phyloP scores from a whole-genome alignment of 2,113 vertebrate species.

The pig (Sus scrofa) region T2T-Sscrofa CM000817.6:120639001-120639500 shows the following conservation, averaged over 20 bases:
- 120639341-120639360: not conserved
- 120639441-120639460: not conserved
- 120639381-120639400: not conserved
- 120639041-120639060: not conserved
- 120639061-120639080: not conserved
- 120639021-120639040: no score
- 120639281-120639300: not conserved
- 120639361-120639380: not conserved
- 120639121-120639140: constrained; percentile 35
- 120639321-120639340: not conserved
- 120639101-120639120: constrained; percentile 1
- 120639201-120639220: not conserved
- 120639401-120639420: not conserved
- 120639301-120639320: not conserved
- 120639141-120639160: not conserved
- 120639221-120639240: not conserved
- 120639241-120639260: not conserved
- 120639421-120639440: not conserved
- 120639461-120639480: not conserved
- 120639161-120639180: not conserved
- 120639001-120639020: not conserved
- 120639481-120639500: not conserved
- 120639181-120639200: not conserved
- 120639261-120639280: not conserved
- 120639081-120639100: constrained; percentile 29